Percentiles rank a stretch among this genome's conserved stretches.
These are phyloP conservation scores for Mylabris phalerata DNA, from an alignment of 1,140 invertebrate genomes.

Conservation along the genomic window DNA sequence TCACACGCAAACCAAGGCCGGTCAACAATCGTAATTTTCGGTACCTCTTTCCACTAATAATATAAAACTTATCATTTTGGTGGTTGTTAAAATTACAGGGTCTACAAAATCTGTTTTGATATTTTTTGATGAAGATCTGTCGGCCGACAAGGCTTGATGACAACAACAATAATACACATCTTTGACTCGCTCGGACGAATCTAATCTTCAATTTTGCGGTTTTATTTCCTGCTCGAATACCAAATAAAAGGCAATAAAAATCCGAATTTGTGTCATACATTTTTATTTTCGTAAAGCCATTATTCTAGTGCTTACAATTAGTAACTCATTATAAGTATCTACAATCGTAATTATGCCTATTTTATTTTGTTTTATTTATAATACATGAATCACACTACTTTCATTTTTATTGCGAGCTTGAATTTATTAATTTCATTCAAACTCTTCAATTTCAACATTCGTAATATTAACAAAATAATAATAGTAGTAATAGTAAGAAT, in stretches of 20 bases:
- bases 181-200: slow-evolving; percentile 8
- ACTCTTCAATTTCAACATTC: neutral
- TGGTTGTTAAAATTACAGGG: slow-evolving; percentile 7
- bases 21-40: too few relatives aligned
- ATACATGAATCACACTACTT: slow-evolving; percentile 39
- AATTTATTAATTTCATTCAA: neutral
- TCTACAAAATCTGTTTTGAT: neutral
- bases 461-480: neutral
- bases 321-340: slow-evolving; percentile 34
- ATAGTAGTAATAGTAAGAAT: neutral
- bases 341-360: slow-evolving; percentile 26
- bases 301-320: slow-evolving; percentile 38
- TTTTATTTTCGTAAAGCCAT: slow-evolving; percentile 37
- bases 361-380: slow-evolving; percentile 16
- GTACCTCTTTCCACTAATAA: neutral
- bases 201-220: slow-evolving; percentile 14
- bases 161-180: too few relatives aligned
- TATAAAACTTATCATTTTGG: slow-evolving; percentile 10
- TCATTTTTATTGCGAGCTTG: slow-evolving; percentile 1
- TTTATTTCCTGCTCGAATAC: slow-evolving; percentile 6
- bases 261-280: slow-evolving; percentile 26
- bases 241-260: too few relatives aligned
- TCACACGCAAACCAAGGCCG: slow-evolving; percentile 11
- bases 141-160: too few relatives aligned
- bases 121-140: too few relatives aligned